Percentiles rank a stretch among this genome's conserved stretches.
phyloP scores from a whole-genome alignment of 2,888 invertebrate species.

The Cosmorhoe ocellata region DNA sequence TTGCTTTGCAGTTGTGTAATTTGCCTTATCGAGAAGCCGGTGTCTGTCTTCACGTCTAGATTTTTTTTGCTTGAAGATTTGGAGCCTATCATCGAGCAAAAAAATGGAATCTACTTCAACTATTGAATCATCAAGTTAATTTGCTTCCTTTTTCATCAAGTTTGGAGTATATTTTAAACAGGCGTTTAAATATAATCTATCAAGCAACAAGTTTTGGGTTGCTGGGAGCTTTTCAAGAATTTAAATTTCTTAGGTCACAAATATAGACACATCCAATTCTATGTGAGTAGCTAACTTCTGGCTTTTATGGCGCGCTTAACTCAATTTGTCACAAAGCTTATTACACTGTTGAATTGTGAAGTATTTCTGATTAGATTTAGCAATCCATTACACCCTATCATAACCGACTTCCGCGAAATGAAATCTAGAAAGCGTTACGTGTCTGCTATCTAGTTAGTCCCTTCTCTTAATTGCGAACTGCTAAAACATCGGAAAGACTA shows the following conservation, averaged over 20 bases:
- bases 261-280: too few species aligned
- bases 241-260: too few species aligned
- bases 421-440: slow-evolving; percentile 35
- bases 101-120: too few species aligned
- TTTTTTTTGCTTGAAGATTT: not conserved
- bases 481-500: slow-evolving; percentile 43
- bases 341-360: slow-evolving; percentile 5
- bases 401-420: slow-evolving; percentile 31
- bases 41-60: slow-evolving; percentile 13
- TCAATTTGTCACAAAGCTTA: not conserved
- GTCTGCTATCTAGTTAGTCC: slow-evolving; percentile 46
- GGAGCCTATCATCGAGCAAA: too few species aligned
- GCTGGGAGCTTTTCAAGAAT: too few species aligned
- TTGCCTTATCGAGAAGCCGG: slow-evolving; percentile 13
- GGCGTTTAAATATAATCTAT: too few species aligned
- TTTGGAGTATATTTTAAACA: too few species aligned
- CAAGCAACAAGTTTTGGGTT: too few species aligned
- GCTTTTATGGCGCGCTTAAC: not conserved
- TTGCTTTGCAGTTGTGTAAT: slow-evolving; percentile 34
- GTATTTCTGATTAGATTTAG: slow-evolving; percentile 18
- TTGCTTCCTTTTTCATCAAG: too few species aligned
- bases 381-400: slow-evolving; percentile 25
- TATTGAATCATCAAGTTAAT: too few species aligned
- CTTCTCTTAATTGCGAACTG: slow-evolving; percentile 46
- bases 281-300: not conserved